phyloP scores from a whole-genome alignment of 2,888 invertebrate species.

The Cryptus armator region DNA sequence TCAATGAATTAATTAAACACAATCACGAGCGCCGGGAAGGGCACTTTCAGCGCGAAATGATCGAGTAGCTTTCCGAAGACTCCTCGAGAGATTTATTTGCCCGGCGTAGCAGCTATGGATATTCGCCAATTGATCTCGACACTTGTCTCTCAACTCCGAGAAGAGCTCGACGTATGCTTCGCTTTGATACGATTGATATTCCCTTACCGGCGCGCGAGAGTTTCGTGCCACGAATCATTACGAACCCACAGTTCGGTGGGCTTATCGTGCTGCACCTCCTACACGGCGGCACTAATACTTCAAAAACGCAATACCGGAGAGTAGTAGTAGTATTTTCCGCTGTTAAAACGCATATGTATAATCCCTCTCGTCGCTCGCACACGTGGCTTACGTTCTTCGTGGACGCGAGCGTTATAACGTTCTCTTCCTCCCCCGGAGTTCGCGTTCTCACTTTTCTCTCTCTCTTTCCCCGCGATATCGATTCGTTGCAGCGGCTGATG shows the following conservation, averaged over 20 bases:
- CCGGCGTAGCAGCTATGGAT: background rate
- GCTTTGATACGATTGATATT: constrained; percentile 62
- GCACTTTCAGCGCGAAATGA: background rate
- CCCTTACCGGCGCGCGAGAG: constrained; percentile 47
- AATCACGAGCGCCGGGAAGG: background rate
- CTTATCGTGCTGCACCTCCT: constrained; percentile 52
- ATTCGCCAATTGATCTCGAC: constrained; percentile 48
- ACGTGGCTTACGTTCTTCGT: constrained; percentile 48
- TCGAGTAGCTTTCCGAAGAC: background rate
- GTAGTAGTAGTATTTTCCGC: background rate
- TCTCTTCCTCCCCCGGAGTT: constrained; percentile 28
- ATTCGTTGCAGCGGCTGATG: constrained; percentile 56
- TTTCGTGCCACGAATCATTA: constrained; percentile 66
- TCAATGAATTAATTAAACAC: background rate
- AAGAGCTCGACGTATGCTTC: background rate
- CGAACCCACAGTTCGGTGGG: constrained; percentile 46
- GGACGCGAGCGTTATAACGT: constrained; percentile 46
- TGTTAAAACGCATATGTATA: constrained; percentile 1
- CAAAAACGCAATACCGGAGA: background rate
- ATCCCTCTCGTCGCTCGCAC: constrained; percentile 6
- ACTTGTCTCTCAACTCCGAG: constrained; percentile 21
- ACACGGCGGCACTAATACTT: constrained; percentile 16
- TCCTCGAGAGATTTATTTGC: background rate
- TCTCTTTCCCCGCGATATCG: constrained; percentile 49
- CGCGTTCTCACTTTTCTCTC: background rate